These are phyloP conservation scores for Pristionchus exspectatus DNA, from an alignment of 2,888 invertebrate genomes.

Conservation along the genomic window DNA sequence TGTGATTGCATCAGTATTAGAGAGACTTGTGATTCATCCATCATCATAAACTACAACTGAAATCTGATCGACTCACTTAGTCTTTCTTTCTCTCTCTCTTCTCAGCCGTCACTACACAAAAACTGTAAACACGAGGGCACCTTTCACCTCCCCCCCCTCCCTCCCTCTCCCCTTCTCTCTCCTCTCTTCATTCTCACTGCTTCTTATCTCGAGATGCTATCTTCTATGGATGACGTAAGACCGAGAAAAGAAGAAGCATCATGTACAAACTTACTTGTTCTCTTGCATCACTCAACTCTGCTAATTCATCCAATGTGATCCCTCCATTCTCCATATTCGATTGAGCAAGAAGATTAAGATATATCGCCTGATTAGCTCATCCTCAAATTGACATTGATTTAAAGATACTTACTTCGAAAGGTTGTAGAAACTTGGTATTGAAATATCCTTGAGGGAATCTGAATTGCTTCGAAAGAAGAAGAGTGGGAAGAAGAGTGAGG, in stretches of 20 bases:
- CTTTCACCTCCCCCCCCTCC: constrained; percentile 16
- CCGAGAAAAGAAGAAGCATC: background rate
- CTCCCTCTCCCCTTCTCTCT: background rate
- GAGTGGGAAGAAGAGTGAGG: constrained; percentile 23
- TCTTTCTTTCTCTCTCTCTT: constrained; percentile 26
- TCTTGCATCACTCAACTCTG: constrained; percentile 34
- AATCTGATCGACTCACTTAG: constrained; percentile 34
- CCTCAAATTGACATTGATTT: background rate
- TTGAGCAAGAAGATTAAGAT: constrained; percentile 51
- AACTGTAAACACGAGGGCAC: constrained; percentile 48
- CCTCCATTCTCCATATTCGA: constrained; percentile 52
- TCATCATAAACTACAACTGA: constrained; percentile 40
- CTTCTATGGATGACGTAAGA: constrained; percentile 46
- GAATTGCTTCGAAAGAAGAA: background rate
- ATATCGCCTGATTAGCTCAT: constrained; percentile 34
- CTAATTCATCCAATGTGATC: constrained; percentile 47
- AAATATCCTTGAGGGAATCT: constrained; percentile 53
- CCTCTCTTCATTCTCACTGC: constrained; percentile 15
- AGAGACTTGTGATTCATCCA: background rate
- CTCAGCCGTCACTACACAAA: constrained; percentile 25
- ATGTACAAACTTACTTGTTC: constrained; percentile 48
- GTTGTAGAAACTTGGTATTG: constrained; percentile 34
- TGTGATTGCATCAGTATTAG: constrained; percentile 6
- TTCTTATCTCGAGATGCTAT: constrained; percentile 43
- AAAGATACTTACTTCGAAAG: constrained; percentile 30